These are phyloP conservation scores for Fulica atra DNA, from an alignment of 2,113 vertebrate genomes.

Conservation along the genomic window DNA sequence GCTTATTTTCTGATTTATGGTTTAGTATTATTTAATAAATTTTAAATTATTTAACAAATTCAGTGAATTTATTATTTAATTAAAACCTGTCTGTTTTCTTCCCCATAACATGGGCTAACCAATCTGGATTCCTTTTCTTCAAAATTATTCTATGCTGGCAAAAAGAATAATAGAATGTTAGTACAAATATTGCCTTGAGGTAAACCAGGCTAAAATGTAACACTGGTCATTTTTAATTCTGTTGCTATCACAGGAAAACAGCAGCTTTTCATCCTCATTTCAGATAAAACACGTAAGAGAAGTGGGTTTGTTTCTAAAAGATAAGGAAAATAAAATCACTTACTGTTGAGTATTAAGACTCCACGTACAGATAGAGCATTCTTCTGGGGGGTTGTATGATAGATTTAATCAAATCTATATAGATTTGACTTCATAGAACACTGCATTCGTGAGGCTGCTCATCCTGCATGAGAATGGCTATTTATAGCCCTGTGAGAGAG, in stretches of 20 bases:
- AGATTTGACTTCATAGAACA: constrained; percentile 34
- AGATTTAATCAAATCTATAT: constrained; percentile 26
- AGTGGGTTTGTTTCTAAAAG: not conserved
- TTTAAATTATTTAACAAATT: not conserved
- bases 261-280: not conserved
- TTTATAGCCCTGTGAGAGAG: constrained; percentile 56
- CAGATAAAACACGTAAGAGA: not conserved
- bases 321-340: constrained; percentile 4
- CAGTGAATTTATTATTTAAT: not conserved
- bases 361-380: not conserved
- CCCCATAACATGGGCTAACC: not conserved
- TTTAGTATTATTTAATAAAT: not conserved
- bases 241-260: not conserved
- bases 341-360: constrained; percentile 59
- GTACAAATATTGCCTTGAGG: not conserved
- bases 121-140: not conserved
- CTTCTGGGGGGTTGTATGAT: not conserved
- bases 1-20: not conserved
- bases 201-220: not conserved
- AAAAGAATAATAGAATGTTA: not conserved
- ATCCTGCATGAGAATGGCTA: constrained; percentile 41
- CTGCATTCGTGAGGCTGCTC: constrained; percentile 29
- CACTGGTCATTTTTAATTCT: not conserved
- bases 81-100: not conserved
- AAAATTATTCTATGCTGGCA: not conserved